These are phyloP conservation scores for Lithodes maja DNA, from an alignment of 2,888 invertebrate species.

Conservation along the genomic window DNA sequence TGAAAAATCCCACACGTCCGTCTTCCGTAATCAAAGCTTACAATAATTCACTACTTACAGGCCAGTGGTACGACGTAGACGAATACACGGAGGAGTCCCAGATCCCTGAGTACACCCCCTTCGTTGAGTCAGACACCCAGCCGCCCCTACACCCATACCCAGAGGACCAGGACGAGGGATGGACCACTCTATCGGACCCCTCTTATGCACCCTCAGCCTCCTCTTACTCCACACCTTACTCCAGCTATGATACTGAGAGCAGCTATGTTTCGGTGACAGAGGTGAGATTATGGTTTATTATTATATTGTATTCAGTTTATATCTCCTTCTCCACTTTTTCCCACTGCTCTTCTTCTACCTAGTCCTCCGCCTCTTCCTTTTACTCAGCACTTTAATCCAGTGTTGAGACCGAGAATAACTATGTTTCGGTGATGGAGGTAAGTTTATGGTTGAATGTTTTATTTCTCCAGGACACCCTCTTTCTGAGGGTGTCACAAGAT, in stretches of 20 bases:
- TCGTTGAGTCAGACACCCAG: slow-evolving; percentile 19
- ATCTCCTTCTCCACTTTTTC: too few relatives aligned
- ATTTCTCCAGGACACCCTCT: too few relatives aligned
- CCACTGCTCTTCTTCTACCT: too few relatives aligned
- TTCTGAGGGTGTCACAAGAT: too few relatives aligned
- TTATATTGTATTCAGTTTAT: too few relatives aligned
- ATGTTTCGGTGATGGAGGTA: too few relatives aligned
- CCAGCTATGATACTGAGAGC: slow-evolving; percentile 1
- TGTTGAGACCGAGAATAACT: too few relatives aligned
- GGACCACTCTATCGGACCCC: slow-evolving; percentile 38
- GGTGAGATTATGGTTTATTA: slow-evolving; percentile 1
- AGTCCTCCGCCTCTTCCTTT: too few relatives aligned
- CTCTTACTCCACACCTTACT: slow-evolving; percentile 21
- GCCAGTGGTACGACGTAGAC: background rate
- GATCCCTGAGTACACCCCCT: background rate
- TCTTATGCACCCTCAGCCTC: background rate
- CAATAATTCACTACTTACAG: background rate
- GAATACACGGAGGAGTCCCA: background rate
- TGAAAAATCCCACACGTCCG: too few relatives aligned
- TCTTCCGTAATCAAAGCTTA: too few relatives aligned
- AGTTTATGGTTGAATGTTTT: too few relatives aligned
- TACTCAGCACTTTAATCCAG: too few relatives aligned
- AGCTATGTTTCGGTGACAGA: slow-evolving; percentile 37
- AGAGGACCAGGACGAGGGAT: slow-evolving; percentile 25
- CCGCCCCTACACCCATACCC: slow-evolving; percentile 1